These are phyloP conservation scores for Sebastes baramenuke DNA, from an alignment of 2,797 vertebrate genomes.

Conservation along the genomic window DNA sequence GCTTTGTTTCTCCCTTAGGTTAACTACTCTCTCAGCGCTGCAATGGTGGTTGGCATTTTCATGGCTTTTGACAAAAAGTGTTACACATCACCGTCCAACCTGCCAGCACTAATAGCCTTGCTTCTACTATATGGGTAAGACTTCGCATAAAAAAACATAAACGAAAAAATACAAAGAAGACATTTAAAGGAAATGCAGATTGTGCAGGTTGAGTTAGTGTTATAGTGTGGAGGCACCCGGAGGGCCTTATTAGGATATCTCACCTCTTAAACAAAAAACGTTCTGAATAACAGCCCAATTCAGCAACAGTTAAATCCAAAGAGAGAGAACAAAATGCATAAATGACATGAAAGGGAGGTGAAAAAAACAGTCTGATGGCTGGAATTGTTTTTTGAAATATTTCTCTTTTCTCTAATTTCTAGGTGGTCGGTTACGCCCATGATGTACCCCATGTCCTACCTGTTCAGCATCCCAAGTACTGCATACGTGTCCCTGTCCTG, in stretches of 20 bases:
- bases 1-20: conserved; percentile 71
- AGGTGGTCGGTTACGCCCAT: conserved; percentile 97
- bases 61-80: conserved; percentile 93
- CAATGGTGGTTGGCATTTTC: conserved; percentile 92
- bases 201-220: neutral
- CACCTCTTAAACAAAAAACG: neutral
- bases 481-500: conserved; percentile 96
- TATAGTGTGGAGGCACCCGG: neutral
- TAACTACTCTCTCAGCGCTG: conserved; percentile 90
- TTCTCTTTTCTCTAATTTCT: neutral
- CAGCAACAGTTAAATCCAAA: neutral
- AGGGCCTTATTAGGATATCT: conserved; percentile 11
- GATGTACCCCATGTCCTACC: conserved; percentile 97
- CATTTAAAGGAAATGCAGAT: neutral
- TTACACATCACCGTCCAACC: conserved; percentile 88
- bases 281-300: neutral
- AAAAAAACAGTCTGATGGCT: neutral
- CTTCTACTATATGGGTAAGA: conserved; percentile 94
- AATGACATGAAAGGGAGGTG: neutral
- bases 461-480: conserved; percentile 94
- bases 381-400: neutral
- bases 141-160: neutral
- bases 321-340: neutral
- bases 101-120: conserved; percentile 89
- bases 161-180: neutral